Evolutionary conservation across 2,888 invertebrate genomes (phyloP), one percentile per base, ranked within the genome.

Genomic region (Monopis laevigella): DNA sequence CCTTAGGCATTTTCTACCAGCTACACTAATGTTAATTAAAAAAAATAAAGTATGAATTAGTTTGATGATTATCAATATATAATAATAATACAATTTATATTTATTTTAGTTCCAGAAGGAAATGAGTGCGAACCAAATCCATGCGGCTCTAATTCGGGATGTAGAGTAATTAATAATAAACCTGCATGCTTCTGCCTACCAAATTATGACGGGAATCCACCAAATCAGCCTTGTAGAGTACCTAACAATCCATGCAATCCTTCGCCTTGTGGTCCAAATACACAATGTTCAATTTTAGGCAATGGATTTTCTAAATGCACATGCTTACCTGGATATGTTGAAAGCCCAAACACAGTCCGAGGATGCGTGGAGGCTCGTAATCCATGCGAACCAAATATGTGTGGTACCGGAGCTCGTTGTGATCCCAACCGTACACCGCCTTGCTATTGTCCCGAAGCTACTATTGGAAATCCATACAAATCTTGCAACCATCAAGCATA

Each of bases 281-380:
- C 93, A 2, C 92, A 92, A 63, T 94, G 95, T 55, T 82, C 89
- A 1, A 80, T 90, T 39, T 70, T 92, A 40, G 75, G 83, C 40
- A 92, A 91, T 51, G 93, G 92, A 40, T 90, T 92, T 59, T 88
- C 93, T 0, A 92, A 93, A 71, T 96, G 96, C 57, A 93, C 92
- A 14, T 96, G 94, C 58, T 69, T 91, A 43, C 84, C 88, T 34
- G 93, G 92, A 12, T 93, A 86, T 62, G 84, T 92, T 26, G 94
- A 93, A 72, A 92, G 90, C 63, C 92, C 92, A 1, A 93, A 94
- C 56, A 94, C 94, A 1, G 88, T 94, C 29, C 82, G 93, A 58
- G 94, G 93, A 30, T 94, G 94, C 53, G 77, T 92, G 4, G 88
- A 90, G 61, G 86, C 88, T 45, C 82, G 85, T 43, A 91, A 93